Conservation (phyloP, 1,140 invertebrate genomes). For the Zaprionus taronus region DNA sequence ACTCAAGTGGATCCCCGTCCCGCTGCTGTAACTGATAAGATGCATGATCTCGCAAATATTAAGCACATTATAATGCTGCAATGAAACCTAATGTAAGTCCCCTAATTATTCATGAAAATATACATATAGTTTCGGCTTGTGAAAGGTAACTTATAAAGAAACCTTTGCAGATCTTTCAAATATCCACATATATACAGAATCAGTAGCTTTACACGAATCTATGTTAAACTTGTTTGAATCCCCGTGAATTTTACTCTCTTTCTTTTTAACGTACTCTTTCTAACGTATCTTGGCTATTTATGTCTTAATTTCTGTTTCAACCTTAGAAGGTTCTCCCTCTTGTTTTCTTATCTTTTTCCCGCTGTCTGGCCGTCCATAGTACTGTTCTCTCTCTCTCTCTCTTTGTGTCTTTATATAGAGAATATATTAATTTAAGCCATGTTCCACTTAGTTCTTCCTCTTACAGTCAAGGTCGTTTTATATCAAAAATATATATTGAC, state of each 20-base stretch:
- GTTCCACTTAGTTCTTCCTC: not conserved
- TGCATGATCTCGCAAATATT: slow-evolving; percentile 17
- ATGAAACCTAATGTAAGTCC: not conserved
- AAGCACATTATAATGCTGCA: not conserved
- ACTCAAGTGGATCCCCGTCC: slow-evolving; percentile 58
- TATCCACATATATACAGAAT: no score
- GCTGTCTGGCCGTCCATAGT: not conserved
- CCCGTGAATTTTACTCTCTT: not conserved
- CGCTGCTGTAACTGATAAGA: slow-evolving; percentile 48
- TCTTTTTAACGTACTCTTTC: no score
- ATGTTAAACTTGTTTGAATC: no score
- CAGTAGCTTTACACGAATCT: no score
- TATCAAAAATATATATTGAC: not conserved
- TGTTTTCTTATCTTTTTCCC: not conserved
- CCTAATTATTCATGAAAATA: slow-evolving; percentile 3
- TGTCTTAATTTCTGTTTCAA: no score
- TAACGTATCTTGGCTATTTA: no score
- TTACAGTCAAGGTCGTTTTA: slow-evolving; percentile 40
- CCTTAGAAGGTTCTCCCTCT: not conserved
- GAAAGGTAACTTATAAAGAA: no score
- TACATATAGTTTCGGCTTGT: no score
- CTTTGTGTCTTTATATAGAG: not conserved
- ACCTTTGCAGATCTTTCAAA: no score
- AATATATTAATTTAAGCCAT: not conserved
- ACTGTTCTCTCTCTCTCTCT: not conserved